Conservation (phyloP, 1,140 invertebrate genomes). For the Polypedilum vanderplanki region DNA sequence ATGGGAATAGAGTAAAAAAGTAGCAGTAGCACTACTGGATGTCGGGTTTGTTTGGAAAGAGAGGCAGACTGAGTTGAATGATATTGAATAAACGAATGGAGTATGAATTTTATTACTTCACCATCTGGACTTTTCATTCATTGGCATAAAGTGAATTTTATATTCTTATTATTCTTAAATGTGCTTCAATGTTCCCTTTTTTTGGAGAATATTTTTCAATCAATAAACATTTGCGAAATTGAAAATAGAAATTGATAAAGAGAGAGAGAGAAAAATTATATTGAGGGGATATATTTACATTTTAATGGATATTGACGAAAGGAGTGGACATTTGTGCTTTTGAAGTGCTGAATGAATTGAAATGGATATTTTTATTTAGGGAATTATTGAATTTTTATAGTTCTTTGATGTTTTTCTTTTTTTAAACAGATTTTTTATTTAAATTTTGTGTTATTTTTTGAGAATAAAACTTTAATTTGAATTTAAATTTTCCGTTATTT, state of each 20-base stretch:
- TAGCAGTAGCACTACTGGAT: not conserved
- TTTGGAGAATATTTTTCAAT: not conserved
- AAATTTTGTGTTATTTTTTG: not conserved
- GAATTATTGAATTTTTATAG: too few species aligned
- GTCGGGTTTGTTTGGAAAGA: not conserved
- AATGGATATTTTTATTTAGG: too few species aligned
- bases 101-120: conserved; percentile 27
- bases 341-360: too few species aligned
- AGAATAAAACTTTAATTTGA: not conserved
- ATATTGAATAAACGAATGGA: conserved; percentile 23
- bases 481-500: not conserved
- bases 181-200: not conserved
- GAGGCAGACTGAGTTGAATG: not conserved
- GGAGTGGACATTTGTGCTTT: too few species aligned
- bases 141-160: not conserved
- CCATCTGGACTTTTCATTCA: conserved; percentile 21
- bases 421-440: too few species aligned
- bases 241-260: not conserved
- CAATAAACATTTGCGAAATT: not conserved
- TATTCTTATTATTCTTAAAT: not conserved
- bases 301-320: not conserved
- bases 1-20: not conserved
- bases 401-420: too few species aligned
- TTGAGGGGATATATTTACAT: not conserved
- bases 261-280: too few species aligned